phyloP scores from a whole-genome alignment of 2,888 invertebrate genomes.

The Glyphotaelius pellucidus region DNA sequence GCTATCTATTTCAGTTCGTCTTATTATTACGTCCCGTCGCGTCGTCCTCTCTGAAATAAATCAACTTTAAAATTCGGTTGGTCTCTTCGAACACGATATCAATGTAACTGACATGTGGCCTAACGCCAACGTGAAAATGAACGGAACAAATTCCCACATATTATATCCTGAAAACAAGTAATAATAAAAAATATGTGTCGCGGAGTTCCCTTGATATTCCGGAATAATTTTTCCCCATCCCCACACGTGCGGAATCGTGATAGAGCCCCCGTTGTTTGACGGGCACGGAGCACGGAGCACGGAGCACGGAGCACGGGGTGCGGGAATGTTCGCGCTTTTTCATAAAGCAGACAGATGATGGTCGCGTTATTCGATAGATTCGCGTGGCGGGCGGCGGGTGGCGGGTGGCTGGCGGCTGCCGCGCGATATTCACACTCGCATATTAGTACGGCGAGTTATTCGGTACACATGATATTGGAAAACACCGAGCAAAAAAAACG shows the following conservation, averaged over 20 bases:
- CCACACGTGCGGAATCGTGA: conserved; percentile 12
- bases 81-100: conserved; percentile 5
- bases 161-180: neutral
- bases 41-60: neutral
- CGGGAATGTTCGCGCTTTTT: neutral
- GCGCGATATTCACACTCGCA: neutral
- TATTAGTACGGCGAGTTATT: neutral
- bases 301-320: neutral
- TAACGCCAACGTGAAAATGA: conserved; percentile 24
- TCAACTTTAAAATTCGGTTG: neutral
- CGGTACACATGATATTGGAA: conserved; percentile 10
- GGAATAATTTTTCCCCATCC: neutral
- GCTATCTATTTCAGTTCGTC: neutral
- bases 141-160: neutral
- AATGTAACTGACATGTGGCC: conserved; percentile 29
- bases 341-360: conserved; percentile 28
- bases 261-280: conserved; percentile 26
- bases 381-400: neutral
- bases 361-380: conserved; percentile 14
- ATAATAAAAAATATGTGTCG: neutral
- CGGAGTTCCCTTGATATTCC: neutral
- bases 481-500: neutral
- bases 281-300: neutral
- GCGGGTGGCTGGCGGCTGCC: neutral
- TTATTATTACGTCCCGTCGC: neutral